phyloP scores from a whole-genome alignment of 2,888 invertebrate genomes.

The Agrotis ipsilon region DNA sequence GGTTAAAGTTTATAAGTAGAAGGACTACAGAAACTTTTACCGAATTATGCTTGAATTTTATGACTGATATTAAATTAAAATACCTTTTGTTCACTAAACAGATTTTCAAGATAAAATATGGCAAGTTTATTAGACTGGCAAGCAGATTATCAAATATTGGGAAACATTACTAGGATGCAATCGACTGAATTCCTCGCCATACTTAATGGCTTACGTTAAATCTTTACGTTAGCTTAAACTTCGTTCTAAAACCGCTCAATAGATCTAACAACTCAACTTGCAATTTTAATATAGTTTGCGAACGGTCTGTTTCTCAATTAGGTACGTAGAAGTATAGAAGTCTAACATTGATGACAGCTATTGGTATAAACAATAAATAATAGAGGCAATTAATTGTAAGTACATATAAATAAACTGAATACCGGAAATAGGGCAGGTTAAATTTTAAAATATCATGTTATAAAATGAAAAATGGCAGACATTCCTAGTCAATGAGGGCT shows the following conservation, averaged over 20 bases:
- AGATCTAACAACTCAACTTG: background rate
- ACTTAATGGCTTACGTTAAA: slow-evolving; percentile 2
- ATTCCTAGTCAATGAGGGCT: too few relatives aligned
- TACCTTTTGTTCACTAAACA: background rate
- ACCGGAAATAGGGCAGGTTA: too few relatives aligned
- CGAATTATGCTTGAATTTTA: too few relatives aligned
- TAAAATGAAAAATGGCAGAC: too few relatives aligned
- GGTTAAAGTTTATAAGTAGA: too few relatives aligned
- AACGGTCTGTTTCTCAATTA: slow-evolving; percentile 6
- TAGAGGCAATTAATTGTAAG: too few relatives aligned
- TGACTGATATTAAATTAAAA: too few relatives aligned
- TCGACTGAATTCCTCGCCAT: slow-evolving; percentile 12
- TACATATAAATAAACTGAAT: background rate
- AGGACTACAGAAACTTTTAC: too few relatives aligned
- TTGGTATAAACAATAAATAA: too few relatives aligned
- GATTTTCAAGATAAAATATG: background rate
- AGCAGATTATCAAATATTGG: slow-evolving; percentile 23
- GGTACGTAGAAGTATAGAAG: too few relatives aligned
- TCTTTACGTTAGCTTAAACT: background rate
- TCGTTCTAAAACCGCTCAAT: slow-evolving; percentile 2
- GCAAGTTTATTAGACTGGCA: slow-evolving; percentile 8
- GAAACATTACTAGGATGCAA: slow-evolving; percentile 31
- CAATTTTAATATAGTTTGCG: slow-evolving; percentile 1
- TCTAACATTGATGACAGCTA: too few relatives aligned
- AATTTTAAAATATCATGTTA: too few relatives aligned